Conservation (phyloP, 2,113 vertebrate genomes). For the Phaethon lepturus region DNA sequence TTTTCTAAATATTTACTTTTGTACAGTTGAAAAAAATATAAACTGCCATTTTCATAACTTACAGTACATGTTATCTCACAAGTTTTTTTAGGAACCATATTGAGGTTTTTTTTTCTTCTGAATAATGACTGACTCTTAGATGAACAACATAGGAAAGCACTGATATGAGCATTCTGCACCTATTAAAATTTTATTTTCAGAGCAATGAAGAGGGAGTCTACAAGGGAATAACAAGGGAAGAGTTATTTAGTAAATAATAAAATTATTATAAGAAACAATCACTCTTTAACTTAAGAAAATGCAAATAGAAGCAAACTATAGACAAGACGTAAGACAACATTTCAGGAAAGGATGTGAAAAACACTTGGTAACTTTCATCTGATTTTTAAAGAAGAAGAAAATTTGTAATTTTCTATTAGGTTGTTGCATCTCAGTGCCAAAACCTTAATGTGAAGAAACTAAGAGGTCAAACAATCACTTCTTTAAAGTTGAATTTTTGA, state of each 20-base stretch:
- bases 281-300: neutral
- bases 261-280: neutral
- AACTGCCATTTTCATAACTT: neutral
- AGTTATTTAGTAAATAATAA: neutral
- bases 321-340: neutral
- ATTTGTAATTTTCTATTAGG: neutral
- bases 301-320: neutral
- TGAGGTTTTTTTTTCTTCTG: neutral
- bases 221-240: neutral
- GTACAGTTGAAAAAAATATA: neutral
- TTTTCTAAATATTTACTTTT: slow-evolving; percentile 5
- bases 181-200: neutral
- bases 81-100: neutral
- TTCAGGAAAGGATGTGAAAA: neutral
- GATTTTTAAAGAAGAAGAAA: neutral
- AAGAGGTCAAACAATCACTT: neutral
- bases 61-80: neutral
- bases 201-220: neutral
- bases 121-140: neutral
- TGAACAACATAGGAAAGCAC: neutral
- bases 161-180: neutral
- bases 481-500: neutral
- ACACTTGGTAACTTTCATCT: neutral
- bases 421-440: neutral
- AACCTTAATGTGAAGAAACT: neutral